phyloP scores from a whole-genome alignment of 2,797 vertebrate species.

The Morus bassanus region DNA sequence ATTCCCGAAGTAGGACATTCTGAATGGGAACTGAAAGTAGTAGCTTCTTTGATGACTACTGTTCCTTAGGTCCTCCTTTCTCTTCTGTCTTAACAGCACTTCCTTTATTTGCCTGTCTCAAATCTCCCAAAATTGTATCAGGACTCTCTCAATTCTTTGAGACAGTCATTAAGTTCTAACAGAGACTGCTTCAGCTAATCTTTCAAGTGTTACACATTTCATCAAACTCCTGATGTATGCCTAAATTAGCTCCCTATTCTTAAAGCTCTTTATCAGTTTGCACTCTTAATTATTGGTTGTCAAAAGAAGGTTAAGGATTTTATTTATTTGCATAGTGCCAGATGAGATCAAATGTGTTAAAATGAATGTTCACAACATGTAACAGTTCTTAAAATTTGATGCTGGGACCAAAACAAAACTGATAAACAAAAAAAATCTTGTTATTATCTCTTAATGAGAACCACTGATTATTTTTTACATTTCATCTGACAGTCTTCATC shows the following conservation, averaged over 20 bases:
- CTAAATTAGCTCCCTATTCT: slow-evolving; percentile 18
- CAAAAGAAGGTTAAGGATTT: slow-evolving; percentile 23
- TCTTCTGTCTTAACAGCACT: not conserved
- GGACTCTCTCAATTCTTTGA: not conserved
- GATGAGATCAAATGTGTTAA: slow-evolving; percentile 1
- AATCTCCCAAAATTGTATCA: not conserved
- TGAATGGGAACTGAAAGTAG: not conserved
- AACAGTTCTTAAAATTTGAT: slow-evolving; percentile 20
- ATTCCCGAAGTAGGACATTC: not conserved
- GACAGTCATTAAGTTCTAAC: not conserved
- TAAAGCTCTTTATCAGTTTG: not conserved
- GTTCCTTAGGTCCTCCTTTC: not conserved
- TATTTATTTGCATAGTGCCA: slow-evolving; percentile 20
- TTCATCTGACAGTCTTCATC: slow-evolving; percentile 29
- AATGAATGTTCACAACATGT: slow-evolving; percentile 7
- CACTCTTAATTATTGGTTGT: slow-evolving; percentile 13
- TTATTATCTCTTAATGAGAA: slow-evolving; percentile 49
- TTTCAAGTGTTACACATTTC: not conserved
- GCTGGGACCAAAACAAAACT: slow-evolving; percentile 20
- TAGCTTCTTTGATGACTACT: not conserved
- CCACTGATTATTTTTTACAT: slow-evolving; percentile 51
- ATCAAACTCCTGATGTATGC: not conserved
- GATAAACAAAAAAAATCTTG: slow-evolving; percentile 7
- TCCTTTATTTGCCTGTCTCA: not conserved
- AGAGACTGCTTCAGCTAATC: not conserved